These are phyloP conservation scores for Petrocephalus microphthalmus DNA, from an alignment of 2,113 vertebrate genomes.

Conservation along the genomic window DNA sequence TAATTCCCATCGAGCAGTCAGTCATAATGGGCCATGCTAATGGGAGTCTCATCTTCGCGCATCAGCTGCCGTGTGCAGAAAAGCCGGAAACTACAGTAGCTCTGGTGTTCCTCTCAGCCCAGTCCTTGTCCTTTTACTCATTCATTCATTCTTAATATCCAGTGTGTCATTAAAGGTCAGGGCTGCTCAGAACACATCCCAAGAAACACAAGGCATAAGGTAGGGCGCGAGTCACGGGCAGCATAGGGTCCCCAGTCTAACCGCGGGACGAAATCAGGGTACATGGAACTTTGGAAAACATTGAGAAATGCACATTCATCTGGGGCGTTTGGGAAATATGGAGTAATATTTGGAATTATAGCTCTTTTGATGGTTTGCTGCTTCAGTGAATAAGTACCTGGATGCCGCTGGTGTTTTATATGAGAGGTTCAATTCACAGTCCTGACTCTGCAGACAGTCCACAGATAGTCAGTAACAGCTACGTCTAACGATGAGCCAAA, in stretches of 20 bases:
- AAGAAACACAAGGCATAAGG: neutral
- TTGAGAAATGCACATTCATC: neutral
- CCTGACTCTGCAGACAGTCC: neutral
- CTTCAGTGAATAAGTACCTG: neutral
- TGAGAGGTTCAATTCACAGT: neutral
- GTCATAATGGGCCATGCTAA: neutral
- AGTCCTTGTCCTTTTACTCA: neutral
- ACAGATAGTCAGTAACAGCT: neutral
- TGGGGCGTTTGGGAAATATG: neutral
- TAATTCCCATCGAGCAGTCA: constrained; percentile 5
- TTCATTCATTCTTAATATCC: neutral
- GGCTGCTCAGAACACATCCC: neutral
- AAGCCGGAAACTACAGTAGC: neutral
- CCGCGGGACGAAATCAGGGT: neutral
- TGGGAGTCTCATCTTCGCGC: neutral
- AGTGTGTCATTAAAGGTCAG: neutral
- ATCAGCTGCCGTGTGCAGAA: neutral
- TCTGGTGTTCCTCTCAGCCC: neutral
- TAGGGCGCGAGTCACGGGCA: neutral
- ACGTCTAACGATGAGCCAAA: neutral
- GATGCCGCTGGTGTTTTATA: neutral
- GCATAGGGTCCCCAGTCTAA: neutral
- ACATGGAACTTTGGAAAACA: neutral
- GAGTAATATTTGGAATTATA: neutral
- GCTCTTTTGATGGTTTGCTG: neutral